phyloP scores from a whole-genome alignment of 2,888 invertebrate species.

The Meganola albula region DNA sequence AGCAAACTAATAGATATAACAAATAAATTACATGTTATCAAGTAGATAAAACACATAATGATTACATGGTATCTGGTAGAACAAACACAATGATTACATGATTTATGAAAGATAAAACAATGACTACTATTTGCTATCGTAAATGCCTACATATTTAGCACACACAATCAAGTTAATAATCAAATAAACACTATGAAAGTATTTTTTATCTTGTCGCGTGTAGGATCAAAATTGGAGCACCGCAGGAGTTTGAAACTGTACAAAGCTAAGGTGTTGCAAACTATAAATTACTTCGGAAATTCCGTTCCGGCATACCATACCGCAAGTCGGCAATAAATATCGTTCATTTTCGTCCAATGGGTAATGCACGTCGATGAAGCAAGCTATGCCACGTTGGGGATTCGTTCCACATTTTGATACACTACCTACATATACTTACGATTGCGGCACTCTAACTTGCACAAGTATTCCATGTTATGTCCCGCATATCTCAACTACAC shows the following conservation, averaged over 20 bases:
- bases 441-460: slow-evolving; percentile 27
- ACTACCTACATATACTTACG: slow-evolving; percentile 30
- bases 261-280: slow-evolving; percentile 54
- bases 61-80: too few relatives aligned
- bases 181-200: too few relatives aligned
- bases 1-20: too few relatives aligned
- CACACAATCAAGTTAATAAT: too few relatives aligned
- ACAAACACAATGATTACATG: too few relatives aligned
- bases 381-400: slow-evolving; percentile 40
- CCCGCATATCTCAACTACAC: slow-evolving; percentile 45
- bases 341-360: slow-evolving; percentile 66
- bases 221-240: slow-evolving; percentile 30
- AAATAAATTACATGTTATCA: too few relatives aligned
- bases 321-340: slow-evolving; percentile 64
- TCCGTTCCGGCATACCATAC: slow-evolving; percentile 57
- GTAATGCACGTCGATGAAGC: slow-evolving; percentile 54
- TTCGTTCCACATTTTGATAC: slow-evolving; percentile 17
- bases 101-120: too few relatives aligned
- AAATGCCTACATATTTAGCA: too few relatives aligned
- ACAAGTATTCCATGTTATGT: slow-evolving; percentile 21
- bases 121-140: too few relatives aligned
- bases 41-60: too few relatives aligned
- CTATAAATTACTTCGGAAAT: slow-evolving; percentile 70
- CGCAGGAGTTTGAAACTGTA: slow-evolving; percentile 22
- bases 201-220: too few relatives aligned